These are phyloP conservation scores for Sisor rabdophorus DNA, from an alignment of 2,113 vertebrate species.

Conservation along the genomic window DNA sequence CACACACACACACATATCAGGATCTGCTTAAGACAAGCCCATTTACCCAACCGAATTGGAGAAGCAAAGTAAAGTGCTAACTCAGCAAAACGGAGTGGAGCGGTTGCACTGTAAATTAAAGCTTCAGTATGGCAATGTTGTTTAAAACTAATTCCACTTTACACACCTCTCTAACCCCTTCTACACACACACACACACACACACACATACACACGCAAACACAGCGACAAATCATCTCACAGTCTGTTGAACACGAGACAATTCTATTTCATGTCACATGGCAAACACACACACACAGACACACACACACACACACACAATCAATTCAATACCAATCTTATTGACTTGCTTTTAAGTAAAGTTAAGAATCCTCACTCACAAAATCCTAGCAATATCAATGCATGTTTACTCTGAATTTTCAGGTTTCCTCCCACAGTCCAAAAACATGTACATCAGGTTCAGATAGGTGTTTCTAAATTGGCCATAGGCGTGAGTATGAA, in stretches of 20 bases:
- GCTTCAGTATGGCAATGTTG: conserved; percentile 46
- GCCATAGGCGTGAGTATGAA: too few relatives aligned
- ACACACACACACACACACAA: not conserved
- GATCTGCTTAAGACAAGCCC: conserved; percentile 41
- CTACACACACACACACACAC: too few relatives aligned
- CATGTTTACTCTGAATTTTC: too few relatives aligned
- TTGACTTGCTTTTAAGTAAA: conserved; percentile 16
- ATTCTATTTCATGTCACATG: conserved; percentile 34
- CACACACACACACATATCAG: conserved; percentile 31
- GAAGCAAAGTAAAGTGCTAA: conserved; percentile 36
- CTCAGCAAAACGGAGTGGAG: conserved; percentile 43
- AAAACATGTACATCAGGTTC: too few relatives aligned
- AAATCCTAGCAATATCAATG: too few relatives aligned
- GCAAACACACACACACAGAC: not conserved
- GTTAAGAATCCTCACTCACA: not conserved
- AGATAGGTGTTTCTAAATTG: too few relatives aligned
- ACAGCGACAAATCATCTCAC: conserved; percentile 31
- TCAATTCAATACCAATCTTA: not conserved
- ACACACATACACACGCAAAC: conserved; percentile 19
- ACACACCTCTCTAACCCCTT: conserved; percentile 40
- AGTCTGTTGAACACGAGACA: conserved; percentile 29
- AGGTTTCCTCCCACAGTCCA: too few relatives aligned
- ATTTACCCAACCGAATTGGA: conserved; percentile 44
- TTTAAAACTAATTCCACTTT: conserved; percentile 52
- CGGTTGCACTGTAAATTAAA: conserved; percentile 51